Percentiles rank a stretch among this genome's conserved stretches.
Evolutionary conservation across 2,888 invertebrate genomes (phyloP).

Genomic region (Leptinotarsa peninsularis): DNA sequence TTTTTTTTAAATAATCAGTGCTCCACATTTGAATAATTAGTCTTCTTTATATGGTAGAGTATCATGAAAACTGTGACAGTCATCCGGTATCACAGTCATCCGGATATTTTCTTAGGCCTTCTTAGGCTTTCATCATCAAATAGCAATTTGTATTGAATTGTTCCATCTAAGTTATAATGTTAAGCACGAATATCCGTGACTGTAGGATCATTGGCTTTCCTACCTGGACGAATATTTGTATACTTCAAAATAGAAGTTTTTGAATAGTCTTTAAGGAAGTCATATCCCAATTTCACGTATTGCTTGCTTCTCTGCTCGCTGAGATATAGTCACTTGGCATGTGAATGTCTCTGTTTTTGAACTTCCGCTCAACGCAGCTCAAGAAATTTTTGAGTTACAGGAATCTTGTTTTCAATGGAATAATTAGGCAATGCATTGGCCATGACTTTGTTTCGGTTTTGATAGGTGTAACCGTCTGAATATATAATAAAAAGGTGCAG

Average conservation of each 20-base stretch:
- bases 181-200: constrained; percentile 16
- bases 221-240: constrained; percentile 12
- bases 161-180: constrained; percentile 9
- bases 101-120: constrained; percentile 20
- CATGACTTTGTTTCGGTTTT: constrained; percentile 14
- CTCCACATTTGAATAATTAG: not conserved
- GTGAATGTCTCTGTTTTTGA: constrained; percentile 18
- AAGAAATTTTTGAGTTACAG: constrained; percentile 36
- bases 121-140: constrained; percentile 23
- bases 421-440: constrained; percentile 9
- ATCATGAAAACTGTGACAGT: constrained; percentile 15
- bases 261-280: constrained; percentile 22
- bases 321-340: constrained; percentile 22
- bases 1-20: not conserved
- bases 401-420: constrained; percentile 20
- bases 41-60: not conserved
- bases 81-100: not conserved
- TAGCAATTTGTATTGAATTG: constrained; percentile 24
- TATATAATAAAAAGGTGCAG: constrained; percentile 2
- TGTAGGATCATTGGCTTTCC: constrained; percentile 18
- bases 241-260: constrained; percentile 7
- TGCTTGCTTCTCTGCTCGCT: constrained; percentile 21
- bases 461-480: constrained; percentile 19
- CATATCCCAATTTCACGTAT: constrained; percentile 13
- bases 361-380: constrained; percentile 14